Evolutionary conservation across 2,797 vertebrate species (phyloP).

Genomic region (Poeciliopsis gracilis): DNA sequence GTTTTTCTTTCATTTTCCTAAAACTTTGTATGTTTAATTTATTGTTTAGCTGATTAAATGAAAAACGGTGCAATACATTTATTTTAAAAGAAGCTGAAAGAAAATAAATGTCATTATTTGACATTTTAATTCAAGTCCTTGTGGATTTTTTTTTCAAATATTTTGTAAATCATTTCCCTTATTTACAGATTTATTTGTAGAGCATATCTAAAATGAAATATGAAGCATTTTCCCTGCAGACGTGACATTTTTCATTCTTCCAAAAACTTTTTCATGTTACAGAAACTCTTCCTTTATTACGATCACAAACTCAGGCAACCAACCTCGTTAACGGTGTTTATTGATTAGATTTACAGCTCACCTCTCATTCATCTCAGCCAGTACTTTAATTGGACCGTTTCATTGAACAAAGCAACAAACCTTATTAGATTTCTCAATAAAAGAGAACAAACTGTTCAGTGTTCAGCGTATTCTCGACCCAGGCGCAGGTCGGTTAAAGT

Average conservation of each 20-base stretch:
- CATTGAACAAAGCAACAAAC: constrained; percentile 56
- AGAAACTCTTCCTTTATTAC: neutral
- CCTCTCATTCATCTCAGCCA: constrained; percentile 40
- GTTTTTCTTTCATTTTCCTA: neutral
- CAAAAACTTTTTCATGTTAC: neutral
- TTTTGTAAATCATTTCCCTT: neutral
- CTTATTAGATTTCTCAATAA: constrained; percentile 54
- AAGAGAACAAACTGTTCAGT: constrained; percentile 56
- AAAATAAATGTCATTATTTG: neutral
- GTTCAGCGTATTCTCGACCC: constrained; percentile 26
- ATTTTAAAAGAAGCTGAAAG: neutral
- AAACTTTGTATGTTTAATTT: neutral
- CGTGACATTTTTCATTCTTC: neutral
- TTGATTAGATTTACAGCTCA: constrained; percentile 54
- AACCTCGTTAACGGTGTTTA: constrained; percentile 61
- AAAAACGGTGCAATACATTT: neutral
- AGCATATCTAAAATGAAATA: neutral
- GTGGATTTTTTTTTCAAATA: neutral
- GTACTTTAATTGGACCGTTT: constrained; percentile 45
- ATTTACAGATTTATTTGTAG: neutral
- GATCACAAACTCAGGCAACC: constrained; percentile 14
- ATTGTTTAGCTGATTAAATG: neutral
- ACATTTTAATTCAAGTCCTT: neutral
- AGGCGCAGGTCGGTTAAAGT: constrained; percentile 32
- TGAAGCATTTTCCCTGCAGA: neutral